A percentile compares a stretch with the other conserved stretches of the same genome.
phyloP scores from a whole-genome alignment of 2,113 vertebrate genomes.

The Ahaetulla prasina region DNA sequence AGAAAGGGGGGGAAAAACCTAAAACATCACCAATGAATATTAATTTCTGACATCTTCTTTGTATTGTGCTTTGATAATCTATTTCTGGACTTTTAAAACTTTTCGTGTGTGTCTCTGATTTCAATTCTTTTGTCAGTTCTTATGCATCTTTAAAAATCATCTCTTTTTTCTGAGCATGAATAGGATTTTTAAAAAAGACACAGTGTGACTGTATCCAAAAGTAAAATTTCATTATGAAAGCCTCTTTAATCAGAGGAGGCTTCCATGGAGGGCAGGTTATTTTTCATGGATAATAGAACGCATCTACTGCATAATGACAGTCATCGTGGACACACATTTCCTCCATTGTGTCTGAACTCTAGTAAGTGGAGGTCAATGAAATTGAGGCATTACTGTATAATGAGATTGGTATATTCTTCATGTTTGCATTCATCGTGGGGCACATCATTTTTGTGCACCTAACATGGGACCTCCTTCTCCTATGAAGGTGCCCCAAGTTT shows the following conservation, averaged over 20 bases:
- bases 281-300: neutral
- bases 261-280: neutral
- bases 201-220: neutral
- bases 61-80: neutral
- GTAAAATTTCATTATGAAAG: neutral
- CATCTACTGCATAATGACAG: neutral
- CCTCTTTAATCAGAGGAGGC: neutral
- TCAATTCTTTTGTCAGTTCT: neutral
- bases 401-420: neutral
- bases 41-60: neutral
- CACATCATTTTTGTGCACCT: neutral
- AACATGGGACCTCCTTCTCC: neutral
- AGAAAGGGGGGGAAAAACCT: neutral
- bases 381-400: neutral
- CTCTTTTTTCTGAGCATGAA: neutral
- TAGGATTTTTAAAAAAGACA: neutral
- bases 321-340: neutral
- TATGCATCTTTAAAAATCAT: neutral
- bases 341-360: neutral
- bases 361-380: neutral
- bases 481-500: neutral
- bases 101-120: neutral
- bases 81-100: neutral
- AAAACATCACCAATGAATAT: neutral
- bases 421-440: neutral